Base-by-base conservation (phyloP, 2,113 vertebrate genomes). In the Trematocara stigmaticum region DNA sequence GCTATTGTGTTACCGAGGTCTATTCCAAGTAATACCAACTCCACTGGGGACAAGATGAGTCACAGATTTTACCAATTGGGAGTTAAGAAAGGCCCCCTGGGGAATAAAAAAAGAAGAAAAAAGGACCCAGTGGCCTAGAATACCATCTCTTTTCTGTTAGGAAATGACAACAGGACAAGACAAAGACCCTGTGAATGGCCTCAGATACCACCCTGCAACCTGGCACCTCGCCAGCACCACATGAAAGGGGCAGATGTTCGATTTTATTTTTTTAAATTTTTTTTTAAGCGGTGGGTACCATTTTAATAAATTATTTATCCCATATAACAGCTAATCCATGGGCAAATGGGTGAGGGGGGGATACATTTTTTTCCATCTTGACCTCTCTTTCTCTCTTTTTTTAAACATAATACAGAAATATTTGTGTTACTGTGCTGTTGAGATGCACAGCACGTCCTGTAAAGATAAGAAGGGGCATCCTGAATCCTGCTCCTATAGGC, bases 201-300 rank as follows among this genome's bases (percentile, higher is more conserved):
- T 91, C 84, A 81, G 88, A 93, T 89, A 92, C 91, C 89, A 84
- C 79, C 87, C 82, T 81, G 88, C 88, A 85, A 83, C 45, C 87
- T 95, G 96, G 96, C 93, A 66, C 71, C 76, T 81, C 3, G 89
- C 95, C 95, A 95, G 89, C 18, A 7, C 84, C 82, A 92, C 95
- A 95, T 94, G 93, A 95, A 95, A 90, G 92, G 85, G 85, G 92
- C 94, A 95, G 96, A 95, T 96, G 96, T 95, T 95, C 80, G 11
- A 76, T 56, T 80, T 78, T 71, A 59, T 20, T 20, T 23, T 78
- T 53, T 53, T 64, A 59, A 82, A 71, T 51, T 71, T 78, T 83
- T 78, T 74, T 45, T 26, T 3, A 13, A 47, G 2, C 6, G 42
- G 23, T 49, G 23, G 69, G 42, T 76, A 84, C 47, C 6, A 86